Evolutionary conservation across 2,888 invertebrate species (phyloP), one percentile per base, ranked within the genome.

Genomic region (Lissonota sp.): DNA sequence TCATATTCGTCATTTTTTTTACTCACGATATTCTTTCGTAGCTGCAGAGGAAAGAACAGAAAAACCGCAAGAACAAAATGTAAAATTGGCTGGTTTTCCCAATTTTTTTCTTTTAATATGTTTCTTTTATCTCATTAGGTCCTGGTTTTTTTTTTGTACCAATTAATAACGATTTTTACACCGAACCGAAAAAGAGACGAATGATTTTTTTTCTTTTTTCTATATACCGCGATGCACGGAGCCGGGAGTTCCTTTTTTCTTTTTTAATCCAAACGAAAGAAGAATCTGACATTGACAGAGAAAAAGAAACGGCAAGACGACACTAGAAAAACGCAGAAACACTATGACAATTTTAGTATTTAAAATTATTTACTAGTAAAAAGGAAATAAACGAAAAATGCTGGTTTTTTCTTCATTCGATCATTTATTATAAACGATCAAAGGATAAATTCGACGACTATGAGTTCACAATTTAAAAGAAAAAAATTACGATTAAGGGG

Each of bases 271-370:
- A 10, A 53, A 73, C 55, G 57, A 77, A 44, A 51, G 14, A 49
- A 53, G 10, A n/a, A 53, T 49, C 26, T 49, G 12, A 73, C 10
- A 53, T 58, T 55, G 49, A 58, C 40, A 57, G 40, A 8, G 4
- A 62, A 16, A 40, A 57, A 40, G n/a, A 60, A 64, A 16, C 7
- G 42, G 46, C 8, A 39, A 70, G 37, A 58, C 6, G 42, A 37
- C 40, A 10, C 42, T 49, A 16, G 16, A 72, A 37, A 66, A 7
- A 79, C 37, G 58, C 64, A 64, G 26, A 75, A 72, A 46, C 26
- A 63, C 60, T 16, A 66, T 57, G 71, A 78, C 46, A 71, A 71
- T 76, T 49, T 62, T 70, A 66, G 62, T 51, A 64, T 79, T 74
- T 77, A 77, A 57, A 71, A 42, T 60, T n/a, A 60, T 57, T 44